These are phyloP conservation scores for Centruroides sculpturatus DNA, from an alignment of 1,140 invertebrate species.

Conservation along the genomic window DNA sequence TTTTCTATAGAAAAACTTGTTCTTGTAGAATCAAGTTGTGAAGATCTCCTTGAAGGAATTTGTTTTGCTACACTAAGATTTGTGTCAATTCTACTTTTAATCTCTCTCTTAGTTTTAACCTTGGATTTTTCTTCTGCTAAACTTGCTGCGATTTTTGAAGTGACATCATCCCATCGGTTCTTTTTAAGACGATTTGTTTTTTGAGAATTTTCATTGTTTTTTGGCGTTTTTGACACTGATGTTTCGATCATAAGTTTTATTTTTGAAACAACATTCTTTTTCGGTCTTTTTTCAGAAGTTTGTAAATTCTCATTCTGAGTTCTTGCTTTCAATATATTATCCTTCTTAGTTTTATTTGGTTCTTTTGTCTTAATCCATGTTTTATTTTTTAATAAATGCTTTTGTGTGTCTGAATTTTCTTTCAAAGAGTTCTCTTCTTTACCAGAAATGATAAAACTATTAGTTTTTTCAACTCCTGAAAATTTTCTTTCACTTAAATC, in stretches of 20 bases:
- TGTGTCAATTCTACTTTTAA: constrained; percentile 27
- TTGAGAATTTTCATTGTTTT: not conserved
- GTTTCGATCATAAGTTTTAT: constrained; percentile 19
- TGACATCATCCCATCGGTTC: constrained; percentile 31
- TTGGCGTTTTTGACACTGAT: constrained; percentile 3
- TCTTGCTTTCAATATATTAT: too few species aligned
- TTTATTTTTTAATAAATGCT: too few species aligned
- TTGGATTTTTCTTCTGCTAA: constrained; percentile 23
- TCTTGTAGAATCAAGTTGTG: not conserved
- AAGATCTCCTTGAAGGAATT: not conserved
- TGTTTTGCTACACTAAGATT: constrained; percentile 18
- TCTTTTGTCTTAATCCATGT: too few species aligned
- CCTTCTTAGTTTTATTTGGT: too few species aligned
- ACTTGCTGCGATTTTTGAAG: constrained; percentile 27
- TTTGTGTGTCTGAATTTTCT: too few species aligned
- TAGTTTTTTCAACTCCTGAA: too few species aligned
- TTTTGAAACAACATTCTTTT: constrained; percentile 18
- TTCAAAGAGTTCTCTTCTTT: too few species aligned
- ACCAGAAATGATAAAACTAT: too few species aligned
- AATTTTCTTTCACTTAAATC: too few species aligned
- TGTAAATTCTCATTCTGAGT: not conserved
- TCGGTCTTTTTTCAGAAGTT: constrained; percentile 3
- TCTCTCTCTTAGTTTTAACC: constrained; percentile 26
- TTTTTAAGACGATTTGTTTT: constrained; percentile 17
- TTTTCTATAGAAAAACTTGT: not conserved